Conservation (phyloP, 2,888 invertebrate species). For the Eupithecia insigniata region DNA sequence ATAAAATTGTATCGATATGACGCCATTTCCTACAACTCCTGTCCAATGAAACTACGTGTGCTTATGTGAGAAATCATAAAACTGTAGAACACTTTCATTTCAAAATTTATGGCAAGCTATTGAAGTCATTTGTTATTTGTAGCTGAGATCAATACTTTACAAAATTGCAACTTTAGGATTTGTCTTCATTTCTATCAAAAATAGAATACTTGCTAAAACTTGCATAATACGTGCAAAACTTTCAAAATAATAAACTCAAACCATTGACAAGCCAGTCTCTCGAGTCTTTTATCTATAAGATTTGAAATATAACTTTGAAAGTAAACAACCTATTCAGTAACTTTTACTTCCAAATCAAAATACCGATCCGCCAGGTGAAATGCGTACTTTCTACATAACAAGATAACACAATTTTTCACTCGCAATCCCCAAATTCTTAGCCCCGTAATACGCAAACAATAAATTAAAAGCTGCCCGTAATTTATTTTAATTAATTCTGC, state of each 20-base stretch:
- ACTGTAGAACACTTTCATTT: conserved; percentile 8
- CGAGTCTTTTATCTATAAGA: neutral
- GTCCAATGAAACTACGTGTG: conserved; percentile 22
- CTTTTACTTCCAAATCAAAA: neutral
- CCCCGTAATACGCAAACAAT: conserved; percentile 35
- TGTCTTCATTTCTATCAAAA: no score
- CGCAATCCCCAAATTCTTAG: conserved; percentile 30
- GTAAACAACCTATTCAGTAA: neutral
- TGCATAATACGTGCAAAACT: no score
- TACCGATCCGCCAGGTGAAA: conserved; percentile 24
- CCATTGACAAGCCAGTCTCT: neutral
- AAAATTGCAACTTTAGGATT: neutral
- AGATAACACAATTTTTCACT: conserved; percentile 33
- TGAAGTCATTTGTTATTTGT: neutral
- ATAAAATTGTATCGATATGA: conserved; percentile 40
- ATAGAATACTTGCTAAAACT: no score
- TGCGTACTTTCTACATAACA: conserved; percentile 14
- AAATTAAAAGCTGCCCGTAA: conserved; percentile 35
- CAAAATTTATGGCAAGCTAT: neutral
- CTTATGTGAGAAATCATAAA: conserved; percentile 37
- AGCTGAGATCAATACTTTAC: neutral
- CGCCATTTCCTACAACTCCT: conserved; percentile 35
- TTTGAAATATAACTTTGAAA: neutral
- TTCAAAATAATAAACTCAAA: neutral
- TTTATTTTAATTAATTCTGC: conserved; percentile 45